Percentiles rank a stretch among this genome's conserved stretches.
Evolutionary conservation across 2,113 vertebrate genomes (phyloP).

Genomic region (Perognathus longimembris): DNA sequence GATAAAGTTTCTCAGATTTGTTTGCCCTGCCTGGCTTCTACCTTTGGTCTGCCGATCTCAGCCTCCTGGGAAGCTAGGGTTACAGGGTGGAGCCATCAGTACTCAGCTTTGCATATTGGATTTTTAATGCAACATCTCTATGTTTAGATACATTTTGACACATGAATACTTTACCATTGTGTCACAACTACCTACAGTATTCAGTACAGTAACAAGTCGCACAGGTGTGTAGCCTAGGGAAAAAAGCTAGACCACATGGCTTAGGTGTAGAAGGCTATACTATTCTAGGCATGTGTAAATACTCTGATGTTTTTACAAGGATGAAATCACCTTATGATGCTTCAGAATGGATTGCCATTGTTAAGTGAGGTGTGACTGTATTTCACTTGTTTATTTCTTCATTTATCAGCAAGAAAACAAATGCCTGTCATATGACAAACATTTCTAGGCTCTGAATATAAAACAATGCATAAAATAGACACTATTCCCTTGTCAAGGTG

Average conservation of each 20-base stretch:
- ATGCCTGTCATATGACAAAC: not conserved
- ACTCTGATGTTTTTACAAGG: not conserved
- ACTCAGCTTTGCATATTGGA: too few species aligned
- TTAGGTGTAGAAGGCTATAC: not conserved
- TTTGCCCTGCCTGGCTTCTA: too few species aligned
- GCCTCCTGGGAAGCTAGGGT: too few species aligned
- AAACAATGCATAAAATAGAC: not conserved
- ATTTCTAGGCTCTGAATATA: not conserved
- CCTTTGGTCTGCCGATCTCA: too few species aligned
- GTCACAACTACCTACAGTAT: not conserved
- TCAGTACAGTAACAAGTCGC: too few species aligned
- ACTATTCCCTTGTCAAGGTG: not conserved
- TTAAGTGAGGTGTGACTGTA: not conserved
- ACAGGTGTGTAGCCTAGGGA: not conserved
- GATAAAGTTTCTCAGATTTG: too few species aligned
- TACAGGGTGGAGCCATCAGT: too few species aligned
- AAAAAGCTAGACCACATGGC: not conserved
- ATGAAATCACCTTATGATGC: not conserved
- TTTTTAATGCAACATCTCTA: not conserved
- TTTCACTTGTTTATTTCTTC: not conserved
- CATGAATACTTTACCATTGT: not conserved
- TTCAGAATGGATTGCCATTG: not conserved
- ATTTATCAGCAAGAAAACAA: not conserved
- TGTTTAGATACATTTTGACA: not conserved
- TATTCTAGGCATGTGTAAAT: not conserved